Base-by-base conservation (phyloP, 1,140 invertebrate genomes). In the Drosophila leontia region DNA sequence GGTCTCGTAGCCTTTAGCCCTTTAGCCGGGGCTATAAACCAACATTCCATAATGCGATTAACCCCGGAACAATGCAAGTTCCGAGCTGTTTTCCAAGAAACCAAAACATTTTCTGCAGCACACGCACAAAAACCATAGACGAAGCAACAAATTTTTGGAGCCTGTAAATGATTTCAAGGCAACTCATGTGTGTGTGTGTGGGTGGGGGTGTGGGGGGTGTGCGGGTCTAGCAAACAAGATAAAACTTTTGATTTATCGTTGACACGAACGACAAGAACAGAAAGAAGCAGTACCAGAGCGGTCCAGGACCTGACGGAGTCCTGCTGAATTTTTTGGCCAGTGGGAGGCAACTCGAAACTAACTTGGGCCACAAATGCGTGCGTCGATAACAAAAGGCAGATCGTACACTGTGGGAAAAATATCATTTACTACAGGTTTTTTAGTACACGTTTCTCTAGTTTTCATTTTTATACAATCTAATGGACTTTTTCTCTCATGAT, bases 221-320 rank as follows among this genome's bases (percentile, higher is more conserved):
- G 39, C 42, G 42, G 32, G 53, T 67, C 68, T 53, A 44, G 63
- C 77, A 87, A 78, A 78, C 68, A 87, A 90, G 85, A 88, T 88
- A 88, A 88, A 90, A 90, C 78, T 88, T 88, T 90, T 88, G 85
- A 88, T 88, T 88, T 88, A 88, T 88, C 83, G 85, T 85, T 88
- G 85, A 88, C 85, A 88, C 77, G 85, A 71, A 78, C 84, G 79
- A 86, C 83, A 60, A 59, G 51, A 57, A 42, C 56, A 77, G 53
- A 55, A 37, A 23, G 62, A 37, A 58, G 34, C 35, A 53, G 65
- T 42, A 29, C 56, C 53, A 45, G 29, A 29, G 34, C 51, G 48
- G 15, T 11, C 51, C 39, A 57, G 41, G 61, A 45, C 47, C 67
- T 32, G 48, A 17, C 29, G n/a, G 29, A 39, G 74, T 78, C 74